Evolutionary conservation across 1,140 invertebrate species (phyloP).

Genomic region (Diorhabda sublineata): DNA sequence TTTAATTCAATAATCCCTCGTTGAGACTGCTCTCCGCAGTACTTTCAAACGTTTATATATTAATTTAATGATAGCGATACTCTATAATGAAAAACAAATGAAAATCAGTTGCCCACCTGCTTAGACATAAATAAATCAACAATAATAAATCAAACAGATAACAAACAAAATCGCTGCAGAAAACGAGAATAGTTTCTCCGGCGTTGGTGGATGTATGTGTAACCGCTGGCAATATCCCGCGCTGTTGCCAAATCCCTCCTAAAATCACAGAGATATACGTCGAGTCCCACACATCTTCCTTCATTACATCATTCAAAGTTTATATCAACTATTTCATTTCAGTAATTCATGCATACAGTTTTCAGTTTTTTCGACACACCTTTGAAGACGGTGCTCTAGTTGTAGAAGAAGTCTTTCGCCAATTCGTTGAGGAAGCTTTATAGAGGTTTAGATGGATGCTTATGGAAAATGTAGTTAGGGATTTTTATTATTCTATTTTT

Average conservation of each 20-base stretch:
- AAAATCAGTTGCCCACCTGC: slow-evolving; percentile 17
- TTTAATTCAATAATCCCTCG: background rate
- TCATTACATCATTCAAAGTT: too few species aligned
- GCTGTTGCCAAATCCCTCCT: background rate
- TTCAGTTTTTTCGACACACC: too few species aligned
- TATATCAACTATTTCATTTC: too few species aligned
- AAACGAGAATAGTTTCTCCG: slow-evolving; percentile 18
- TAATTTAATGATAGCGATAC: background rate
- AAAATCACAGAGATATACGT: too few species aligned
- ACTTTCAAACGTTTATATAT: background rate
- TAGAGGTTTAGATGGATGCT: too few species aligned
- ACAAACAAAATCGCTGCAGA: slow-evolving; percentile 18
- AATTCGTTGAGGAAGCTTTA: too few species aligned
- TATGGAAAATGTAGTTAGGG: too few species aligned
- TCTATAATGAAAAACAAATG: slow-evolving; percentile 15
- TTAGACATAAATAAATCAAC: slow-evolving; percentile 20
- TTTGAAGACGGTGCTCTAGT: too few species aligned
- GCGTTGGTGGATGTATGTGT: slow-evolving; percentile 11
- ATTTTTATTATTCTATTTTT: too few species aligned
- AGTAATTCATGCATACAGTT: too few species aligned
- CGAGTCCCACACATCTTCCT: too few species aligned
- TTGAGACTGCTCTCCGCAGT: background rate
- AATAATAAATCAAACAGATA: slow-evolving; percentile 18
- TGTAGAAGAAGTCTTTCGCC: too few species aligned
- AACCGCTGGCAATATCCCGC: background rate